A percentile compares a stretch with the other conserved stretches of the same genome.
Evolutionary conservation across 2,888 invertebrate genomes (phyloP).

Genomic region (Tenthredo amoena): DNA sequence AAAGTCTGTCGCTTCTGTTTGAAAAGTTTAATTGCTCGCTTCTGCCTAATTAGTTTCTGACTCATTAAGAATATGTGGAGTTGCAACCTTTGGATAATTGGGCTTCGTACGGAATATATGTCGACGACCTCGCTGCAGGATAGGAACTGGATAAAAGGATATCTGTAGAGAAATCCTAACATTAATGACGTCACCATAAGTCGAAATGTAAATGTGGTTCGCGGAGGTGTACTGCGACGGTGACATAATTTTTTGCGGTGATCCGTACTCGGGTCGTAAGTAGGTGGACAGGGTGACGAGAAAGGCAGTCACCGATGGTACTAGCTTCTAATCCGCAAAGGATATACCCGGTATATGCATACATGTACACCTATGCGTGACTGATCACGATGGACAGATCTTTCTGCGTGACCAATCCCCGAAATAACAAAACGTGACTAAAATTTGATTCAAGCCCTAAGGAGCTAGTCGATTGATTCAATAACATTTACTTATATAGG

Average conservation of each 20-base stretch:
- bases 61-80: neutral
- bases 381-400: conserved; percentile 13
- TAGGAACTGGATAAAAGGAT: neutral
- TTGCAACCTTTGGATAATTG: neutral
- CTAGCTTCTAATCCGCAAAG: conserved; percentile 48
- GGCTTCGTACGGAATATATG: neutral
- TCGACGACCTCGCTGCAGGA: neutral
- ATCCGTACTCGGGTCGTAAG: conserved; percentile 58
- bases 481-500: neutral
- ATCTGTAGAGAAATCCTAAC: conserved; percentile 20
- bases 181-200: conserved; percentile 38
- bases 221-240: conserved; percentile 23
- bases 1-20: neutral
- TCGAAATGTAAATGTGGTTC: conserved; percentile 41
- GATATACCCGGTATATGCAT: conserved; percentile 14
- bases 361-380: neutral
- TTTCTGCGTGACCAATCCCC: conserved; percentile 6
- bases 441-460: neutral
- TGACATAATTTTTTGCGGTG: conserved; percentile 55
- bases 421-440: neutral
- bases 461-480: neutral
- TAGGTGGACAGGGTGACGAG: conserved; percentile 68
- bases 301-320: conserved; percentile 58
- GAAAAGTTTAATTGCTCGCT: neutral
- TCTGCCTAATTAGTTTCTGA: conserved; percentile 17